Conservation (phyloP, 2,113 vertebrate species). For the Lamprotornis superbus region DNA sequence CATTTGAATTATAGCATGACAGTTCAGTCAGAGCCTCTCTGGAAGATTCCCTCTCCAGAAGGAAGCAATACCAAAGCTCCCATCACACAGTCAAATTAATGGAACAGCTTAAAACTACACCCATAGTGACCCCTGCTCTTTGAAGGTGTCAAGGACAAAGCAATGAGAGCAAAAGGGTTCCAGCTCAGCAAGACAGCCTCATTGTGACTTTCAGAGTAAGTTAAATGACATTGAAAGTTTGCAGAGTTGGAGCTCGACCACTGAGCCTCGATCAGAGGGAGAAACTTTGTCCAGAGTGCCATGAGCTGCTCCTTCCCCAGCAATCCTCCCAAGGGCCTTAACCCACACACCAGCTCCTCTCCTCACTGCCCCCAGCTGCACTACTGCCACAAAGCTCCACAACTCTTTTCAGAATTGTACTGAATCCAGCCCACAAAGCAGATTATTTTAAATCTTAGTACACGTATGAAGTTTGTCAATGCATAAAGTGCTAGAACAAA, state of each 20-base stretch:
- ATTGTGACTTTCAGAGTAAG: neutral
- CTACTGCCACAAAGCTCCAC: neutral
- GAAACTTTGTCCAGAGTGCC: neutral
- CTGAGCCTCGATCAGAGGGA: neutral
- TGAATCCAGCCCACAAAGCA: neutral
- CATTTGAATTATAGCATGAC: neutral
- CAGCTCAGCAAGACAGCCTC: neutral
- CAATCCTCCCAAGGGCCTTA: neutral
- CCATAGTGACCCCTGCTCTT: neutral
- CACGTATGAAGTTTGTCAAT: neutral
- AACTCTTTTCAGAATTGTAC: neutral
- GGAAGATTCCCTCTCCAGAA: neutral
- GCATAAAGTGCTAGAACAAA: neutral
- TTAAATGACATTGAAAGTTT: neutral
- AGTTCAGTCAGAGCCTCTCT: neutral
- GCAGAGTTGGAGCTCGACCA: neutral
- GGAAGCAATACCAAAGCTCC: neutral
- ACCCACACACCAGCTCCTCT: neutral
- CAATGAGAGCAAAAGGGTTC: neutral
- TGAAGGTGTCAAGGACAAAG: neutral
- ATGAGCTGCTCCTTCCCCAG: neutral
- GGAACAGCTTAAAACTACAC: neutral
- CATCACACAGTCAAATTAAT: neutral
- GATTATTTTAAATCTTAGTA: neutral
- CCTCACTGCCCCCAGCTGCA: neutral